These are phyloP conservation scores for Oxyruncus cristatus DNA, from an alignment of 2,113 vertebrate genomes.

Conservation along the genomic window DNA sequence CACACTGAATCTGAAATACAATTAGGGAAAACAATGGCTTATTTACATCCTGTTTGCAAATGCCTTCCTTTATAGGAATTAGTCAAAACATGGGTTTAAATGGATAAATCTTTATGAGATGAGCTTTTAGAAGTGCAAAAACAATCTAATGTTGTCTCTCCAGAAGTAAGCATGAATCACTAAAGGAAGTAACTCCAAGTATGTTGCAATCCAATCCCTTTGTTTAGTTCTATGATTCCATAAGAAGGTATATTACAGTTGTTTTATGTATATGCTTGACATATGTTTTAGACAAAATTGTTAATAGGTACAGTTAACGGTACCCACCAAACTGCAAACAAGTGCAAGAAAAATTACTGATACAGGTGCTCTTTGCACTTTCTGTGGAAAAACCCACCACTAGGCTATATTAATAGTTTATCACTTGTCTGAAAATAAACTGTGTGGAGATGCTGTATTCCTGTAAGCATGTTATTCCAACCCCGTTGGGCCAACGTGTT, in stretches of 20 bases:
- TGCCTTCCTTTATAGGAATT: neutral
- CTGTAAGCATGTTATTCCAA: neutral
- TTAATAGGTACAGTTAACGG: neutral
- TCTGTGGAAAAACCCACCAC: neutral
- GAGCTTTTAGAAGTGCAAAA: neutral
- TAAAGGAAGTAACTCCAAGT: neutral
- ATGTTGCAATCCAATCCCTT: neutral
- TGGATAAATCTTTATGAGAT: neutral
- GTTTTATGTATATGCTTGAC: rapidly evolving
- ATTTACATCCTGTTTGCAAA: neutral
- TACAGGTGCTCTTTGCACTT: neutral
- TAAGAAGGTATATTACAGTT: neutral
- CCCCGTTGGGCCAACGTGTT: neutral
- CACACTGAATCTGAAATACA: neutral
- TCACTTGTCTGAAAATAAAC: neutral
- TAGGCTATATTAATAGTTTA: neutral
- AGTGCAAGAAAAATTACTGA: neutral
- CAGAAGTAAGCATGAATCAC: neutral
- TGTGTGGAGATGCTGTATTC: neutral
- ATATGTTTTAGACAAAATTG: neutral
- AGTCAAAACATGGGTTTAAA: neutral
- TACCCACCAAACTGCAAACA: neutral
- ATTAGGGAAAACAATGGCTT: neutral
- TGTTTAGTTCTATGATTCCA: neutral
- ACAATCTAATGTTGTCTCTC: neutral